These are phyloP conservation scores for Smithornis capensis DNA, from an alignment of 2,113 vertebrate genomes.

Conservation along the genomic window DNA sequence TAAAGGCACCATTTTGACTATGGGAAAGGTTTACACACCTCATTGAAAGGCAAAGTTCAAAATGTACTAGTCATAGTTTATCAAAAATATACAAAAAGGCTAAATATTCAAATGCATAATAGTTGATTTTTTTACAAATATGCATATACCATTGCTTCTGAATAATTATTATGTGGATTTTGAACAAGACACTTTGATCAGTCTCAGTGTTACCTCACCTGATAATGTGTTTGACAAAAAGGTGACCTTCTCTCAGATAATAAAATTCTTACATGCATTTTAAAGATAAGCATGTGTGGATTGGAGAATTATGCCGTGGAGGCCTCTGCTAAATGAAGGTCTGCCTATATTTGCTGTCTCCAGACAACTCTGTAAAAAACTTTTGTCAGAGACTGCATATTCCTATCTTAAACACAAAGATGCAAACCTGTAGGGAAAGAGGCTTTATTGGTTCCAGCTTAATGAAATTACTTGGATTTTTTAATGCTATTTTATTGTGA, in stretches of 20 bases:
- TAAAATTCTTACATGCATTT: neutral
- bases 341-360: neutral
- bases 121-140: neutral
- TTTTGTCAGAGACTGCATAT: neutral
- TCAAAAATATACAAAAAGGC: neutral
- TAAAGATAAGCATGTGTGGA: neutral
- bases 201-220: neutral
- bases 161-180: neutral
- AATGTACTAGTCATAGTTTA: neutral
- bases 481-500: accelerated
- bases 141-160: neutral
- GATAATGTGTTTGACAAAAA: neutral
- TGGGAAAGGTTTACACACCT: neutral
- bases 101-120: neutral
- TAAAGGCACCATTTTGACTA: neutral
- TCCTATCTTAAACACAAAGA: neutral
- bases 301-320: neutral
- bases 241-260: neutral
- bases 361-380: neutral
- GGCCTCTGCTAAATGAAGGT: neutral
- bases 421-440: neutral
- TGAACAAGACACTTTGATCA: neutral
- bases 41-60: neutral
- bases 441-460: neutral
- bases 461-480: neutral